phyloP scores from a whole-genome alignment of 1,140 invertebrate genomes.

The Marisa cornuarietis region DNA sequence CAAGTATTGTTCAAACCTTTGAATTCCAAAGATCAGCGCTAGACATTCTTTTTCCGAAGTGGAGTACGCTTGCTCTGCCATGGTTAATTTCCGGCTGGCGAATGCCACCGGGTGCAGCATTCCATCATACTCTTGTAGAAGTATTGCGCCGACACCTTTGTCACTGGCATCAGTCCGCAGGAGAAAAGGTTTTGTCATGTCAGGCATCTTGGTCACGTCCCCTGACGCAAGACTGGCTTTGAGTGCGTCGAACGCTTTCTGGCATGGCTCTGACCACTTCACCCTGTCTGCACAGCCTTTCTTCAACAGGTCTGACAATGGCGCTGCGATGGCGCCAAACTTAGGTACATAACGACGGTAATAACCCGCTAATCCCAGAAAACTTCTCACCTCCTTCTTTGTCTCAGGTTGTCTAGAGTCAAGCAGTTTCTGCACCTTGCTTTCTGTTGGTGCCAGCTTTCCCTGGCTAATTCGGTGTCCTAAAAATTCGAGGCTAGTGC shows the following conservation, averaged over 20 bases:
- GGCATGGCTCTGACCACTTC: constrained; percentile 1
- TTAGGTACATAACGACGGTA: constrained; percentile 39
- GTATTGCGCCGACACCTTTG: constrained; percentile 35
- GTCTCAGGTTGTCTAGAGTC: constrained; percentile 49
- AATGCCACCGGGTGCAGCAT: constrained; percentile 40
- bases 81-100: constrained; percentile 29
- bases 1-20: constrained; percentile 63
- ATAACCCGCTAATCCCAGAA: constrained; percentile 35
- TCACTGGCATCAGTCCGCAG: constrained; percentile 51
- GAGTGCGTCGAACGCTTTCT: constrained; percentile 16
- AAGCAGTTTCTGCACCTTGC: constrained; percentile 60
- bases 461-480: constrained; percentile 36
- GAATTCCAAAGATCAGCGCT: constrained; percentile 61
- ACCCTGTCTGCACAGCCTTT: constrained; percentile 1
- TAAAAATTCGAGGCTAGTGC: constrained; percentile 25
- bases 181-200: constrained; percentile 52
- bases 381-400: constrained; percentile 55
- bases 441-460: constrained; percentile 51
- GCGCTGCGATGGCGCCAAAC: constrained; percentile 36
- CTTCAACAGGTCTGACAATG: constrained; percentile 41
- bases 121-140: constrained; percentile 38
- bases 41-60: constrained; percentile 64
- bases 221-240: constrained; percentile 24
- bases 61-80: constrained; percentile 48
- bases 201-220: constrained; percentile 42